A percentile compares a stretch with the other conserved stretches of the same genome.
Conservation (phyloP, 2,797 vertebrate genomes). For the Moxostoma hubbsi region DNA sequence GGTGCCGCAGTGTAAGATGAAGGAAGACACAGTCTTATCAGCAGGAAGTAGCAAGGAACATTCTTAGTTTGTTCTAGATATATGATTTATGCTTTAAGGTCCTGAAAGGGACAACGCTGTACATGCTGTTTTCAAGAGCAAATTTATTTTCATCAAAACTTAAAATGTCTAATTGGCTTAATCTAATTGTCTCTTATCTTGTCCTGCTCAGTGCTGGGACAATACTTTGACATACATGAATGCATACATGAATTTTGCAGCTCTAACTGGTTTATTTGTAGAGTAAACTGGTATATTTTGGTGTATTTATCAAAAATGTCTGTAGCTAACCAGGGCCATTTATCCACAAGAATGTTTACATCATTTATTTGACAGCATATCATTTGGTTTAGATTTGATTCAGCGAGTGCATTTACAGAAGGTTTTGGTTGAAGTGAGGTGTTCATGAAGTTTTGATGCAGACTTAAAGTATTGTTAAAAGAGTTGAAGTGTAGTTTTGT, state of each 20-base stretch:
- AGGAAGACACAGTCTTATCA: neutral
- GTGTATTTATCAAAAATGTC: neutral
- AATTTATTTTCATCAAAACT: neutral
- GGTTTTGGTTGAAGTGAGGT: neutral
- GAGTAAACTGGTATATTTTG: neutral
- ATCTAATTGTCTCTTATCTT: neutral
- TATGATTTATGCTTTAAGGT: neutral
- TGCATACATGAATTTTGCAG: neutral
- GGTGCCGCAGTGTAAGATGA: constrained; percentile 67
- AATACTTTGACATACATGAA: neutral
- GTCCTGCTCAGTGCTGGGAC: neutral
- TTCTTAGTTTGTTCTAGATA: neutral
- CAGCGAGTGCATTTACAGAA: neutral
- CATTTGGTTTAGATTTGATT: neutral
- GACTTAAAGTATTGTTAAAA: constrained; percentile 12
- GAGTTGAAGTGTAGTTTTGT: constrained; percentile 6
- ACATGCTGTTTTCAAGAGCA: neutral
- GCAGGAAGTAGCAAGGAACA: neutral
- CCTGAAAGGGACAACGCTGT: neutral
- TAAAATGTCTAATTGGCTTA: too few relatives aligned
- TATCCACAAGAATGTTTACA: constrained; percentile 57
- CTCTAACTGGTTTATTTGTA: neutral
- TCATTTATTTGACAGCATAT: constrained; percentile 56
- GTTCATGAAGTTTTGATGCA: neutral
- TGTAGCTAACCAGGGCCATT: neutral